These are phyloP conservation scores for Arctopsyche grandis DNA, from an alignment of 1,140 invertebrate species.

Conservation along the genomic window DNA sequence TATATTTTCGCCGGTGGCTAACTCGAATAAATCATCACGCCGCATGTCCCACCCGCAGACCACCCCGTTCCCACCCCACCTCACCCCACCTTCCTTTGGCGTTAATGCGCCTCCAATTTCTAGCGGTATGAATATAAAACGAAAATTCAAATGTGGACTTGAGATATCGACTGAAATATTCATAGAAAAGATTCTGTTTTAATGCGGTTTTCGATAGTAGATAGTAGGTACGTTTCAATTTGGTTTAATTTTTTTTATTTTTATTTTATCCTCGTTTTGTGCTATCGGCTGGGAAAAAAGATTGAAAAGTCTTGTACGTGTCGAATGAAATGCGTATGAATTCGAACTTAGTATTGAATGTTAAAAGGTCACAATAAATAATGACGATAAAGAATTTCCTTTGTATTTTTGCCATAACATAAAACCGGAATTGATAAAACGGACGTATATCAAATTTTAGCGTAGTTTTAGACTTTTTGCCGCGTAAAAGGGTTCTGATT, in stretches of 20 bases:
- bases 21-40: conserved; percentile 5
- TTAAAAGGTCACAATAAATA: conserved; percentile 32
- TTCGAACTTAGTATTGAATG: conserved; percentile 18
- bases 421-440: conserved; percentile 13
- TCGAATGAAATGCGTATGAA: conserved; percentile 14
- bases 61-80: background rate
- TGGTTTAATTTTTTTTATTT: too few species aligned
- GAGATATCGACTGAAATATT: too few species aligned
- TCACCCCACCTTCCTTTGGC: background rate
- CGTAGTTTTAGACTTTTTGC: background rate
- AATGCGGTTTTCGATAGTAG: too few species aligned
- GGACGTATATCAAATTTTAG: conserved; percentile 20
- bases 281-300: background rate
- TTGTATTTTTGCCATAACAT: background rate
- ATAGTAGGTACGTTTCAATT: too few species aligned
- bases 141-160: too few species aligned
- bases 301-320: conserved; percentile 7
- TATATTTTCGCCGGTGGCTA: background rate
- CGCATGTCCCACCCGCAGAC: background rate
- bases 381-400: conserved; percentile 12
- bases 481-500: background rate
- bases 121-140: background rate
- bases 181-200: too few species aligned
- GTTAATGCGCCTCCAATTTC: background rate
- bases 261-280: too few species aligned